Evolutionary conservation across 30 jellyfish, hydroid and myxozoan genomes (phyloP), one percentile per base, ranked within the genome.

Genomic region (Clytia hemisphaerica): DNA sequence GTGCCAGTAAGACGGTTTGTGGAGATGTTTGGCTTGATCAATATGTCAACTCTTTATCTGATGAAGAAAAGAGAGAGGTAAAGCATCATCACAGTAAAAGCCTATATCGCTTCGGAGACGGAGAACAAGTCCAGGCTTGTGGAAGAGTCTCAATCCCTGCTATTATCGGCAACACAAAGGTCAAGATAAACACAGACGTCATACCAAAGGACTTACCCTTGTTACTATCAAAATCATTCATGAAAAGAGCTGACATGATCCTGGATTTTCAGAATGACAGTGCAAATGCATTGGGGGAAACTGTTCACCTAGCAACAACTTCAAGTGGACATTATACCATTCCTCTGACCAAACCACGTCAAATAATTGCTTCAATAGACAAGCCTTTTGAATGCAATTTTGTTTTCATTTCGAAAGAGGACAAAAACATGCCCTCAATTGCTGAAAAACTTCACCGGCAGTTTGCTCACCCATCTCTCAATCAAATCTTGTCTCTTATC

Each of bases 1-100:
- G 82, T 2, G 49, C 61, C 38, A 70, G 46, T 22, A 49, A 70
- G 36, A 27, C 76, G 16, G 82, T 70, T 14, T 70, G 73, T 70
- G 72, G 68, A 50, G 67, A 51, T 47, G 18, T 14, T 6, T 70
- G 76, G 73, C 37, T 70, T 25, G 28, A 70, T n/a, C 37, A 22
- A 47, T 70, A 42, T 30, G 32, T 53, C 12, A 59, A 70, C 38
- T 34, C 44, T 12, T 38, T 53, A 29, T 10, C 61, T 7, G 14
- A 0, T n/a, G 51, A 70, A 4, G 73, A 70, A 22, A 10, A 4
- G 14, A 9, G 73, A 18, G 10, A 40, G 12, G 31, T 70, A 14
- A 32, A 16, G 15, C 16, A 32, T 12, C 27, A 4, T 6, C 29
- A 26, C 15, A 48, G 82, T 50, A 21, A 33, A 19, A 12, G 45